Evolutionary conservation across 2,888 invertebrate genomes (phyloP).

Genomic region (Gymnoscelis rufifasciata): DNA sequence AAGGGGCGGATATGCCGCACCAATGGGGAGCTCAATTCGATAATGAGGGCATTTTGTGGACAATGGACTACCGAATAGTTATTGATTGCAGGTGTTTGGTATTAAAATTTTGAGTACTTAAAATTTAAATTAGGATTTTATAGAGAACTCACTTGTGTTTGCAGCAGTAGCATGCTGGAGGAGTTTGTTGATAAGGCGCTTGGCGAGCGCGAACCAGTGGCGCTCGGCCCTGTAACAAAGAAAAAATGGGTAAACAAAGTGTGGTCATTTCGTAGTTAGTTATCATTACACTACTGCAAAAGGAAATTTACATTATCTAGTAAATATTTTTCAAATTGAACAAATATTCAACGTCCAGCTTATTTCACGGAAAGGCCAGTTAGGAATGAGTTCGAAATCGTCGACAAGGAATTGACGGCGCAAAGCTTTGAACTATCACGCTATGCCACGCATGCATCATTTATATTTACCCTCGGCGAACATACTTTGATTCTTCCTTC

Average conservation of each 20-base stretch:
- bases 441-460: slow-evolving; percentile 79
- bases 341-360: slow-evolving; percentile 28
- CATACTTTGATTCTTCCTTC: slow-evolving; percentile 76
- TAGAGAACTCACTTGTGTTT: slow-evolving; percentile 87
- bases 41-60: slow-evolving; percentile 27
- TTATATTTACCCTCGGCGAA: slow-evolving; percentile 78
- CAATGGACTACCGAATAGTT: slow-evolving; percentile 24
- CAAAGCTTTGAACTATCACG: slow-evolving; percentile 79
- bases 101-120: slow-evolving; percentile 28
- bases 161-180: slow-evolving; percentile 96
- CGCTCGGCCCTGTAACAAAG: slow-evolving; percentile 77
- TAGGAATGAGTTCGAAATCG: slow-evolving; percentile 50
- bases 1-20: slow-evolving; percentile 59
- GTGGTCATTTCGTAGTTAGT: neutral
- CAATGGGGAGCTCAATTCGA: slow-evolving; percentile 53
- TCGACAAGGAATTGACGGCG: slow-evolving; percentile 55
- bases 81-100: slow-evolving; percentile 49
- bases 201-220: slow-evolving; percentile 78
- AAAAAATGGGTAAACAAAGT: slow-evolving; percentile 21
- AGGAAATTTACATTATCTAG: slow-evolving; percentile 8
- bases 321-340: slow-evolving; percentile 2
- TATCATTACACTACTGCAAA: neutral
- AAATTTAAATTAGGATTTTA: neutral
- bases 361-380: slow-evolving; percentile 37
- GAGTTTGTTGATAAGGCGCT: slow-evolving; percentile 77